Evolutionary conservation across 2,888 invertebrate species (phyloP), one percentile per base, ranked within the genome.

Genomic region (Mycalesis mineus): DNA sequence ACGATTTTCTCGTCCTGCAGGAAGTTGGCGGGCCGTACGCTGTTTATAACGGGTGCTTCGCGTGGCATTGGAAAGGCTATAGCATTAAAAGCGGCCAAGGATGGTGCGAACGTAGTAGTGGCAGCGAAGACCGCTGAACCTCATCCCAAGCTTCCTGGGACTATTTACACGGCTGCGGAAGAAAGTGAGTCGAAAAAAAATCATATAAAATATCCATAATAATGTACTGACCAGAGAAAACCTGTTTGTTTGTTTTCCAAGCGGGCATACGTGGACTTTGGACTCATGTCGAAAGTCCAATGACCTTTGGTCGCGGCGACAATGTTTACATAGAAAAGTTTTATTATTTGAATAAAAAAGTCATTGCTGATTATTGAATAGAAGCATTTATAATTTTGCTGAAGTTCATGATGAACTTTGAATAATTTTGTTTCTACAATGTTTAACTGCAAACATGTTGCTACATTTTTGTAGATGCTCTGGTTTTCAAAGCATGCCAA

Each of bases 21-120:
- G 69, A 90, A 92, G 80, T 78, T 92, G 64, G 96, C 96, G 65
- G 98, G 98, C 1, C 94, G 94, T 66, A 98, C 98, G 1, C 86
- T 98, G 55, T 98, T 98, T 74, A 96, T 99, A 65, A 98, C 98
- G 29, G 99, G 99, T 44, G 98, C 97, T 13, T 98, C 97, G 54
- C 92, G 99, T 69, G 99, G 99, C 29, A 99, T 99, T 73, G 99
- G 99, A 0, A 96, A 97, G 84, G 95, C 95, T 13, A 98, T 99
- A 68, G 98, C 98, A 4, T 77, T 98, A 57, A 98, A 97, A 87
- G 95, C 95, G 1, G 97, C 98, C 0, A 93, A 91, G 80, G 97
- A 98, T 92, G 97, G 97, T 29, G 97, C 97, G 0, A 97, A 97
- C 82, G 91, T 98, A 68, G 94, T 97, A 11, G 92, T 98, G 64